Conservation (phyloP, 2,797 vertebrate species). For the Chloroceryle inda region DNA sequence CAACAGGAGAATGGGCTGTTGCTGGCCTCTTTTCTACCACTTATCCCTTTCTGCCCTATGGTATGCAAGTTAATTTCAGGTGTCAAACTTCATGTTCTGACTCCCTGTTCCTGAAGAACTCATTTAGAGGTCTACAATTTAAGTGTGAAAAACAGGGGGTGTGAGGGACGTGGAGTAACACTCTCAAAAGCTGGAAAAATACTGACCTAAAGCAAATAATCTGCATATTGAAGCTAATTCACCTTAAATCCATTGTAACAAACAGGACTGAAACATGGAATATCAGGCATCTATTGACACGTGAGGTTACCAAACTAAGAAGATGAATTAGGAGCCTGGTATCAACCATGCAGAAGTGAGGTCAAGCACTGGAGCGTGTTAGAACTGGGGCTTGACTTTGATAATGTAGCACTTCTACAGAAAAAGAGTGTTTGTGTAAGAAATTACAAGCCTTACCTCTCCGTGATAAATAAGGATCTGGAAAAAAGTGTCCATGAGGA, state of each 20-base stretch:
- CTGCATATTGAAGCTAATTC: neutral
- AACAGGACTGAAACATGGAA: neutral
- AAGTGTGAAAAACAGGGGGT: neutral
- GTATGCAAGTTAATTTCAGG: neutral
- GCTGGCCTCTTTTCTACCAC: neutral
- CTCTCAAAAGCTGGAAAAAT: neutral
- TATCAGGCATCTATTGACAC: neutral
- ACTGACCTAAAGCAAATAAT: neutral
- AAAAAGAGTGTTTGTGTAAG: neutral
- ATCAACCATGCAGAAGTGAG: neutral
- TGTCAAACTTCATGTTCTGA: neutral
- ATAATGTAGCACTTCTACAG: neutral
- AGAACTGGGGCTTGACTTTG: neutral
- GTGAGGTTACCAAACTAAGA: neutral
- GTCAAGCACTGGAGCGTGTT: neutral
- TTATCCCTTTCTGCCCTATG: neutral
- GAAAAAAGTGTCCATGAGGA: conserved; percentile 99
- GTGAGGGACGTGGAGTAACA: neutral
- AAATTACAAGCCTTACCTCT: conserved; percentile 84
- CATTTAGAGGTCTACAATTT: neutral
- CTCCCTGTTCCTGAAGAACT: neutral
- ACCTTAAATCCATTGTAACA: neutral
- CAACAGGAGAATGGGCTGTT: neutral
- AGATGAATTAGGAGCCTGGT: neutral
- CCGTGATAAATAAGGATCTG: conserved; percentile 98